Conservation (phyloP, 2,888 invertebrate species). For the Luffia ferchaultella region DNA sequence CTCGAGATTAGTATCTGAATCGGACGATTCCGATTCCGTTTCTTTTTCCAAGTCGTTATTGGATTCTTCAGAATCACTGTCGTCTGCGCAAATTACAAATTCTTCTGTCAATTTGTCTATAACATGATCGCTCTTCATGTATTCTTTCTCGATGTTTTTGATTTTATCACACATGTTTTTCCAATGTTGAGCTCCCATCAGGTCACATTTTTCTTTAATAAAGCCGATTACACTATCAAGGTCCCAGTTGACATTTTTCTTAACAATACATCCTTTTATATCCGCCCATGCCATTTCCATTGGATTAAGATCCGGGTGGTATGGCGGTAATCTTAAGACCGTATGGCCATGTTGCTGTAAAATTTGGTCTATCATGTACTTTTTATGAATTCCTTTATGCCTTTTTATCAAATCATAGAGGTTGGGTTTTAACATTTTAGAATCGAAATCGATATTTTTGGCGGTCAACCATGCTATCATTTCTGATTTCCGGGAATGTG, state of each 20-base stretch:
- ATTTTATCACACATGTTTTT: conserved; percentile 14
- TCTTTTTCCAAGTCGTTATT: too few relatives aligned
- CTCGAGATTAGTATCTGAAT: too few relatives aligned
- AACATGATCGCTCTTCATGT: conserved; percentile 6
- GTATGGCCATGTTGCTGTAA: conserved; percentile 3
- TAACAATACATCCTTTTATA: conserved; percentile 8
- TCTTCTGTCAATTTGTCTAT: conserved; percentile 12
- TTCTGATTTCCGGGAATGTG: conserved; percentile 4
- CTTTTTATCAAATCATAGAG: conserved; percentile 7
- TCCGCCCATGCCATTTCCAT: conserved; percentile 15
- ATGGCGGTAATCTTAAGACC: conserved; percentile 3
- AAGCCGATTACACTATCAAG: conserved; percentile 10
- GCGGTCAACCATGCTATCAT: conserved; percentile 5
- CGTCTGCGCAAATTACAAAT: conserved; percentile 9
- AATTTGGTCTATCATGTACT: conserved; percentile 5
- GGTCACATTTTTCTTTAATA: conserved; percentile 14
- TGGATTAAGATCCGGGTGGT: conserved; percentile 7
- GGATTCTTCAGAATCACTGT: conserved; percentile 3
- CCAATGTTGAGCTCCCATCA: conserved; percentile 16
- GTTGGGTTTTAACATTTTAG: conserved; percentile 6
- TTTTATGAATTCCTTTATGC: conserved; percentile 6
- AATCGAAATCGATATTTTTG: conserved; percentile 1
- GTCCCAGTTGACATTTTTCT: conserved; percentile 8
- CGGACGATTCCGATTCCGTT: too few relatives aligned
- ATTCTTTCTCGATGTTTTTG: conserved; percentile 12